Base-by-base conservation (phyloP, 2,888 invertebrate species). In the Nymphalis polychloros region DNA sequence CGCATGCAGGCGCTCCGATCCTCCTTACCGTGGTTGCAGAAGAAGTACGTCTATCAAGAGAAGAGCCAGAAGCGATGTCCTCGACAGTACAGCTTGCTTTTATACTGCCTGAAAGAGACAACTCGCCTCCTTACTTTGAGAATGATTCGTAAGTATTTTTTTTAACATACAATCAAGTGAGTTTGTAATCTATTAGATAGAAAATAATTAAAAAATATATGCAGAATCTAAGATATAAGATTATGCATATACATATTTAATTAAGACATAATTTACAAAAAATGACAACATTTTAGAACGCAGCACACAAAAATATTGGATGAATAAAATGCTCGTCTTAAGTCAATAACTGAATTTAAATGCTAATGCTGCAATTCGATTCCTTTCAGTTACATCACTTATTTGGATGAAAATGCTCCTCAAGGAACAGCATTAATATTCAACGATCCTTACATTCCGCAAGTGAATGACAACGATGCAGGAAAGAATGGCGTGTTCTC, bases 401-500 rank as follows among this genome's bases (percentile, higher is more conserved):
- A 95, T 79, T 89, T 97, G 63, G 95, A 97, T 77, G 97, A 97
- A 86, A 97, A 97, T 83, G 94, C 96, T 16, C 95, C 95, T 31
- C 95, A 96, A 84, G 97, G 97, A n/a, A 96, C 96, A 6, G 94
- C 95, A 3, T 84, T 97, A 55, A 93, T 93, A 50, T 96, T 96
- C 83, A 90, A 91, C 71, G 96, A 96, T 76, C 95, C 95, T 0
- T 96, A 96, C 84, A 93, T 94, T 67, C 94, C 96, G 2, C 94
- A 94, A 86, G 95, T 96, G 8, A 95, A 94, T 73, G 96, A 96
- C 81, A 96, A 96, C 79, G 96, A 96, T 78, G 94, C 95, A 71
- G 96, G 96, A n/a, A 96, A 96, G 81, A 96, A 96, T 77, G 97
- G 97, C 8, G 96, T 97, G 8, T 97, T 97, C 81, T 95, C 97